Base-by-base conservation (phyloP, 2,113 vertebrate genomes). In the Ardeotis arabs region DNA sequence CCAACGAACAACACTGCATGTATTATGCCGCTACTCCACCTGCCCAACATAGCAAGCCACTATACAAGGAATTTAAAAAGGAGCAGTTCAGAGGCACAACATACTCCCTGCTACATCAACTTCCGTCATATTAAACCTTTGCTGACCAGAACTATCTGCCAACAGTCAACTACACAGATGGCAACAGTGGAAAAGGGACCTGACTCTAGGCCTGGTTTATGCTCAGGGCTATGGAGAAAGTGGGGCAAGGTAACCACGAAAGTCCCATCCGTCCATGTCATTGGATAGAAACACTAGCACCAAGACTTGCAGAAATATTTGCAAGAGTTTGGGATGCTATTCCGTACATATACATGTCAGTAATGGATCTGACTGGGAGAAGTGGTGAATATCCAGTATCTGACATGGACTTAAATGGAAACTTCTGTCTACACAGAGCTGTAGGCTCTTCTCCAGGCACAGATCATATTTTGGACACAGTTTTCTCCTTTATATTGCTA, bases 261-360 rank as follows among this genome's bases (percentile, higher is more conserved):
- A 78, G 31, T 16, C 44, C 20, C 28, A 45, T 19, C n/a, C n/a
- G 23, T 73, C 69, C 27, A 7, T 9, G 27, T 33, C 0, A 0
- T 23, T 79, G 58, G 19, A 45, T 2, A 66, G 27, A 77, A 93
- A 50, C 25, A 58, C 7, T n/a, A 68, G 62, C 2, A 7, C 4
- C 13, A 86, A 56, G 70, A 47, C 53, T 10, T 88, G 58, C 27
- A 70, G n/a, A 68, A 90, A 35, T 56, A 66, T 9, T 41, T 83
- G 59, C 53, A 19, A 29, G 23, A 56, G 11, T 41, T 39, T 92
- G 87, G 21, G 29, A 68, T 69, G 3, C 27, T 66, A 25, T 33
- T 69, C 50, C 47, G 45, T 7, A 53, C 2, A 14, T 33, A 41
- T 0, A 1, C 33, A n/a, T 20, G 80, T 67, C 63, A 67, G 31